These are phyloP conservation scores for Delia radicum DNA, from an alignment of 1,140 invertebrate species.

Conservation along the genomic window DNA sequence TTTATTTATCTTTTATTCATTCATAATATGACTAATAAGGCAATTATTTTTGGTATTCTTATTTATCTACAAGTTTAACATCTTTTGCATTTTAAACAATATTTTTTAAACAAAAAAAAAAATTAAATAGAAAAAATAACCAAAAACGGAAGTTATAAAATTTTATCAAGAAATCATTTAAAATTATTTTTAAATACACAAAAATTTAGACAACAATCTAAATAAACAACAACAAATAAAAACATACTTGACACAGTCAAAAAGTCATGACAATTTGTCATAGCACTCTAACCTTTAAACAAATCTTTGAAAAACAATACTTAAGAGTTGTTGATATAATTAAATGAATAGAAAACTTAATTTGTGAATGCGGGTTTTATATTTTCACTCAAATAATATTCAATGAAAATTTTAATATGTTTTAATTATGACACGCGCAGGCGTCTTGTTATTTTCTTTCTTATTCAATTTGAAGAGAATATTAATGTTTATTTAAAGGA, in stretches of 20 bases:
- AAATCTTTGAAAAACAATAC: too few relatives aligned
- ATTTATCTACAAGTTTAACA: neutral
- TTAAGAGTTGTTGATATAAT: too few relatives aligned
- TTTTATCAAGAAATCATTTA: neutral
- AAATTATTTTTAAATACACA: neutral
- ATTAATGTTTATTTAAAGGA: too few relatives aligned
- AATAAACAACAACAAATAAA: neutral
- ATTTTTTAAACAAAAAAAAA: too few relatives aligned
- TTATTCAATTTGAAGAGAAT: too few relatives aligned
- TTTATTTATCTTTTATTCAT: neutral
- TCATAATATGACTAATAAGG: neutral
- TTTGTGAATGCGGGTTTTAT: neutral
- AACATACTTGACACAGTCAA: neutral
- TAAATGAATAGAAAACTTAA: neutral
- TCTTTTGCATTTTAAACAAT: neutral
- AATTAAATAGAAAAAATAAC: too few relatives aligned
- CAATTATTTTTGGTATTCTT: neutral
- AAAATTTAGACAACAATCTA: neutral
- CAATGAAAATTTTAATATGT: too few relatives aligned
- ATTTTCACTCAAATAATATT: neutral
- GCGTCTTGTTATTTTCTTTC: too few relatives aligned
- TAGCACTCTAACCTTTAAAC: neutral
- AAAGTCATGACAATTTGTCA: neutral
- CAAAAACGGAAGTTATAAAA: neutral
- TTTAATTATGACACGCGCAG: neutral